Evolutionary conservation across 1,140 invertebrate species (phyloP), one percentile per base, ranked within the genome.

Genomic region (Oreohelix idahoensis): DNA sequence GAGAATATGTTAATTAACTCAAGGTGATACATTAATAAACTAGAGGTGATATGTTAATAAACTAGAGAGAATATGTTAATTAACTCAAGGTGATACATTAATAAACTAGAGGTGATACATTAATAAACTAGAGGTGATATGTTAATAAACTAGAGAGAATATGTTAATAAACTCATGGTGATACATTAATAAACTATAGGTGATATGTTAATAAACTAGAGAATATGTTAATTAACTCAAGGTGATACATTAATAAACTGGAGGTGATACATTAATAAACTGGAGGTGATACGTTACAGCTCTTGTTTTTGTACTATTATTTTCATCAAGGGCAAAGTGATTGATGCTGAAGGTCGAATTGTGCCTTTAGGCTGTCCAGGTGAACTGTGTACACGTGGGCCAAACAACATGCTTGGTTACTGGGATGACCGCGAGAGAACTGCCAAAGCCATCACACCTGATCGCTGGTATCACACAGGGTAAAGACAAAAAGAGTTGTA

Each of bases 401-500:
- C 98, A 90, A 90, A 89, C 38, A 95, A 93, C 5, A 98, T 99
- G 96, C 89, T 96, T 63, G 94, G 95, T 29, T 99, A 99, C 91
- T 98, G 95, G 95, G 93, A 94, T 11, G 97, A 99, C 88, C 93
- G 95, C 5, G 94, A 95, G 51, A 97, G 96, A 92, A 99, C 97
- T 0, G 94, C 93, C 38, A 95, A 96, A 85, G 94, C 94, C 0
- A 93, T 98, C 2, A 94, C 93, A 15, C 80, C 93, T 11, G 96
- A 96, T 58, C 93, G 95, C 29, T 99, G 98, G 98, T 94, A 98
- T 15, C 95, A 95, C 88, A 98, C 97, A n/a, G 98, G 97, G 96
- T 97, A 94, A 53, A 74, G 23, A 73, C 15, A 45, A n/a, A n/a
- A n/a, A n/a, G n/a, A n/a, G n/a, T n/a, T n/a, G n/a, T n/a, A n/a